Conservation (phyloP, 2,888 invertebrate genomes). For the Oscheius onirici region DNA sequence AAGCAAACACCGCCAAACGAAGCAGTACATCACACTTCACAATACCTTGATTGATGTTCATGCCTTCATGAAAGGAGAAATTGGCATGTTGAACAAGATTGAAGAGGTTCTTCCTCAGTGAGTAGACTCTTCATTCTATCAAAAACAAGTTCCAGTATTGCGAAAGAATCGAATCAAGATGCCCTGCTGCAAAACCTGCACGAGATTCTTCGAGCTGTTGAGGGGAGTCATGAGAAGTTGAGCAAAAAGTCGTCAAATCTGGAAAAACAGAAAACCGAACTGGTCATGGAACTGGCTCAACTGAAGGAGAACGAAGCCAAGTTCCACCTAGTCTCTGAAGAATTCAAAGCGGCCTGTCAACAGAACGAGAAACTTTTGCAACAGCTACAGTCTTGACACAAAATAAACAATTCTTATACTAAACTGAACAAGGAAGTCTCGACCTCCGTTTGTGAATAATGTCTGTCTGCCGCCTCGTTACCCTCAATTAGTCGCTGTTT, state of each 20-base stretch:
- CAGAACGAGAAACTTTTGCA: conserved; percentile 5
- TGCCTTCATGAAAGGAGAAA: conserved; percentile 89
- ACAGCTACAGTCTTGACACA: not conserved
- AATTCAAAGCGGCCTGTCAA: conserved; percentile 28
- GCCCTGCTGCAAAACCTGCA: conserved; percentile 27
- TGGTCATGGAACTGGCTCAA: conserved; percentile 18
- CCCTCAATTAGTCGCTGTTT: conserved; percentile 12
- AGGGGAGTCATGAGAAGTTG: conserved; percentile 30
- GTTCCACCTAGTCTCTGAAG: conserved; percentile 21
- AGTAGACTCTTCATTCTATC: conserved; percentile 69
- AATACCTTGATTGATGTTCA: conserved; percentile 95
- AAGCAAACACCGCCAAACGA: conserved; percentile 93
- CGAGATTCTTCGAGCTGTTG: conserved; percentile 26
- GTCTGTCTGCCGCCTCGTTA: not conserved
- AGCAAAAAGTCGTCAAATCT: not conserved
- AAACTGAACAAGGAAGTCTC: not conserved
- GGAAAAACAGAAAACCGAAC: conserved; percentile 17
- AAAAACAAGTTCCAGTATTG: conserved; percentile 16
- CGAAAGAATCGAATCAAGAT: conserved; percentile 30
- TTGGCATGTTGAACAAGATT: conserved; percentile 84
- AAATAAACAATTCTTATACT: not conserved
- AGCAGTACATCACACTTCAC: conserved; percentile 94
- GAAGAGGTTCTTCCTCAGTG: conserved; percentile 87
- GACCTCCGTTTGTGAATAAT: not conserved
- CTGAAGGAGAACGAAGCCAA: conserved; percentile 14